These are phyloP conservation scores for Petrolisthes cinctipes DNA, from an alignment of 2,888 invertebrate genomes.

Conservation along the genomic window DNA sequence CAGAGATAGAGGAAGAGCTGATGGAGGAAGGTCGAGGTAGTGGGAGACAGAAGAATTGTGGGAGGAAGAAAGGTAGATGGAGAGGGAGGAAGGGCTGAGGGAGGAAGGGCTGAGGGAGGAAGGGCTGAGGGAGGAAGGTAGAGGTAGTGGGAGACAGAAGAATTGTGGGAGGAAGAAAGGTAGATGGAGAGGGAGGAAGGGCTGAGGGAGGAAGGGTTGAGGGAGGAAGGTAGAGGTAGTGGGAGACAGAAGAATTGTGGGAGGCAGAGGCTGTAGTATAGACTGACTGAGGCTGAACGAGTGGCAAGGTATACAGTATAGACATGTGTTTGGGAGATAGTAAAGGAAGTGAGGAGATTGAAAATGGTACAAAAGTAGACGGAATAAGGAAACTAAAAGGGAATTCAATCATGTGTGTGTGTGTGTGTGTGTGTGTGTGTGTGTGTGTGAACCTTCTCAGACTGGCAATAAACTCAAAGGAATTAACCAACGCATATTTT, in stretches of 20 bases:
- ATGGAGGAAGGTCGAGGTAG: neutral
- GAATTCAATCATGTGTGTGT: neutral
- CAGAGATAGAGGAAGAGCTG: neutral
- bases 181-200: neutral
- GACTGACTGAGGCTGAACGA: too few species aligned
- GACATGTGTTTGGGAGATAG: too few species aligned
- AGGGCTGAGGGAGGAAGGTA: neutral
- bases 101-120: neutral
- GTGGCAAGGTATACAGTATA: too few species aligned
- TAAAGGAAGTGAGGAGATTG: too few species aligned
- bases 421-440: constrained; percentile 1
- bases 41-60: neutral
- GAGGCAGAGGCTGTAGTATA: neutral
- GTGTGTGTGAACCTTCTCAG: neutral
- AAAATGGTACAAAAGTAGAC: too few species aligned
- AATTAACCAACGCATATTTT: too few species aligned
- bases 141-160: neutral
- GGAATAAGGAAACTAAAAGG: too few species aligned
- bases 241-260: neutral
- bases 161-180: neutral
- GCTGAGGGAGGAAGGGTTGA: neutral
- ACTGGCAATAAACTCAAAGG: neutral
- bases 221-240: neutral
- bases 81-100: neutral
- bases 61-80: neutral